These are phyloP conservation scores for Trematomus loennbergii DNA, from an alignment of 2,113 vertebrate species.

Conservation along the genomic window DNA sequence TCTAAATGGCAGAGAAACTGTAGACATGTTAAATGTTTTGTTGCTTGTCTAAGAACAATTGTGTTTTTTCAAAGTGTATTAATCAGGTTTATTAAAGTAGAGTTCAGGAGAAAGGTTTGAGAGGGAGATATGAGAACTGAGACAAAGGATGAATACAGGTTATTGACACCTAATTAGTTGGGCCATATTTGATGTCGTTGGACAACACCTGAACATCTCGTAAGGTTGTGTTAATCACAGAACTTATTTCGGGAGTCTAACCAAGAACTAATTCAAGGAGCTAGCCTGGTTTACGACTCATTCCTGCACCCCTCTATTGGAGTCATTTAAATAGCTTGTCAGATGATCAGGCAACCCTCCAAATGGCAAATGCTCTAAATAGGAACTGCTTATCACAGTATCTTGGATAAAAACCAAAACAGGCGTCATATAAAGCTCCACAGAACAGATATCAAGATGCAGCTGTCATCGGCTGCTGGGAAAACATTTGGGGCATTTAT, in stretches of 20 bases:
- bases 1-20: conserved; percentile 25
- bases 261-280: no score
- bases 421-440: background rate
- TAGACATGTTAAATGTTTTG: background rate
- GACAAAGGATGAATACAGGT: background rate
- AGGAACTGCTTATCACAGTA: background rate
- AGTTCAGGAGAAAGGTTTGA: background rate
- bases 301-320: no score
- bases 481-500: background rate
- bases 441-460: background rate
- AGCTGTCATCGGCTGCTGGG: conserved; percentile 8
- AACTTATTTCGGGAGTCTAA: no score
- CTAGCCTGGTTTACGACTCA: no score
- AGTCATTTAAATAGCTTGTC: background rate
- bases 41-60: background rate
- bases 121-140: background rate
- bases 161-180: background rate
- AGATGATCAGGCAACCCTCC: background rate
- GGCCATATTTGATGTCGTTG: no score
- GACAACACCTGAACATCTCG: no score
- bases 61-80: background rate
- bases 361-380: background rate
- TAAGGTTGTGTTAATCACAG: no score
- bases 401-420: background rate
- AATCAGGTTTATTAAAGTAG: background rate